These are phyloP conservation scores for Calcarius lapponicus DNA, from an alignment of 2,797 vertebrate species.

Conservation along the genomic window DNA sequence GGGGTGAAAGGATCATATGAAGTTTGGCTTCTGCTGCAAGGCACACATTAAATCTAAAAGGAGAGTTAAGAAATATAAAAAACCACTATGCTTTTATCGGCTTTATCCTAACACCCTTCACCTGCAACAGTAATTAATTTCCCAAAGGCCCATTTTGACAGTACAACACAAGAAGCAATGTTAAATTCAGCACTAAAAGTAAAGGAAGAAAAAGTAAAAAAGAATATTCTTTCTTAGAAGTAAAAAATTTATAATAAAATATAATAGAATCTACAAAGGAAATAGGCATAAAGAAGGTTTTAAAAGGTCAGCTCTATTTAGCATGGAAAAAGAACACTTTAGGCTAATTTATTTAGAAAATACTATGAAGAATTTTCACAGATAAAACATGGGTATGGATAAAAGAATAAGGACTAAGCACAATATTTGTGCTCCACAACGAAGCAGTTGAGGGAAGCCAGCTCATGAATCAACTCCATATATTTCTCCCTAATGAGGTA, in stretches of 20 bases:
- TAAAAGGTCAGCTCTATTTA: slow-evolving; percentile 50
- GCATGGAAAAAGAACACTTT: slow-evolving; percentile 6
- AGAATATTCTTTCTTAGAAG: slow-evolving; percentile 11
- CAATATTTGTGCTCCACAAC: neutral
- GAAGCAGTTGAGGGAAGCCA: neutral
- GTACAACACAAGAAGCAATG: slow-evolving; percentile 7
- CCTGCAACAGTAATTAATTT: slow-evolving; percentile 61
- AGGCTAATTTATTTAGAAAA: slow-evolving; percentile 40
- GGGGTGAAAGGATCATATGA: neutral
- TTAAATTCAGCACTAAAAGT: slow-evolving; percentile 1
- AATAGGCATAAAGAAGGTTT: neutral
- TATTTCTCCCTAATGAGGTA: neutral
- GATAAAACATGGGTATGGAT: neutral
- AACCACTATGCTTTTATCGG: neutral
- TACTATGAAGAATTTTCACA: neutral
- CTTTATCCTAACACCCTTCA: slow-evolving; percentile 39
- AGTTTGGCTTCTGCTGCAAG: slow-evolving; percentile 32
- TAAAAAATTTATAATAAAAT: slow-evolving; percentile 20
- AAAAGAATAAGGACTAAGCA: neutral
- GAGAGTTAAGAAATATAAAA: slow-evolving; percentile 37
- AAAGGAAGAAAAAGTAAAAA: neutral
- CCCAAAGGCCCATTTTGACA: slow-evolving; percentile 52
- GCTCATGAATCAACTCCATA: neutral
- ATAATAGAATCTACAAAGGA: slow-evolving; percentile 1
- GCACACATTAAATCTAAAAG: slow-evolving; percentile 46